A percentile compares a stretch with the other conserved stretches of the same genome.
Evolutionary conservation across 2,113 vertebrate species (phyloP).

Genomic region (Upupa epops): DNA sequence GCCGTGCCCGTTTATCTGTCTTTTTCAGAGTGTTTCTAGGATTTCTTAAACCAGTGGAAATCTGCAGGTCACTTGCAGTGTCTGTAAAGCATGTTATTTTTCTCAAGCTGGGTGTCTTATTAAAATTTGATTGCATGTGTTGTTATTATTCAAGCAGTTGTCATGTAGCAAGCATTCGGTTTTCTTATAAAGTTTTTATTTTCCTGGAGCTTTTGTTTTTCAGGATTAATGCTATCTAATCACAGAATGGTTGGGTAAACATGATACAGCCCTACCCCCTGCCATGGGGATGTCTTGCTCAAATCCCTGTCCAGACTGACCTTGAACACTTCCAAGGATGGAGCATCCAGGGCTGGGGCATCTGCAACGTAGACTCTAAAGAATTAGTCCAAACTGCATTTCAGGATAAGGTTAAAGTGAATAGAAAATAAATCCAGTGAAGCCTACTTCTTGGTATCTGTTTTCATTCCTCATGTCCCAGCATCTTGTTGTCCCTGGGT

Average conservation of each 20-base stretch:
- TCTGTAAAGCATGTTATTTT: conserved; percentile 21
- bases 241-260: background rate
- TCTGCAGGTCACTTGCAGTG: background rate
- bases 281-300: background rate
- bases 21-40: conserved; percentile 12
- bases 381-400: background rate
- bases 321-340: background rate
- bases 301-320: background rate
- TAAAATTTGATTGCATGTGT: background rate
- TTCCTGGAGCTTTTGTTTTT: background rate
- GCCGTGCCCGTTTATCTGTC: background rate
- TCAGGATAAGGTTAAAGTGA: background rate
- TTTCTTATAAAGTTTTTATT: background rate
- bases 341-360: background rate
- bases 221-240: background rate
- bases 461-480: accelerated
- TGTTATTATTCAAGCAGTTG: background rate
- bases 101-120: background rate
- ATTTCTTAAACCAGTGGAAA: background rate
- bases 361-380: background rate
- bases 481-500: accelerated
- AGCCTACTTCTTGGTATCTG: background rate
- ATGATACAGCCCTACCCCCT: background rate
- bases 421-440: background rate
- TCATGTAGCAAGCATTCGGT: background rate